phyloP scores from a whole-genome alignment of 1,140 invertebrate genomes.

The Hyles euphorbiae region DNA sequence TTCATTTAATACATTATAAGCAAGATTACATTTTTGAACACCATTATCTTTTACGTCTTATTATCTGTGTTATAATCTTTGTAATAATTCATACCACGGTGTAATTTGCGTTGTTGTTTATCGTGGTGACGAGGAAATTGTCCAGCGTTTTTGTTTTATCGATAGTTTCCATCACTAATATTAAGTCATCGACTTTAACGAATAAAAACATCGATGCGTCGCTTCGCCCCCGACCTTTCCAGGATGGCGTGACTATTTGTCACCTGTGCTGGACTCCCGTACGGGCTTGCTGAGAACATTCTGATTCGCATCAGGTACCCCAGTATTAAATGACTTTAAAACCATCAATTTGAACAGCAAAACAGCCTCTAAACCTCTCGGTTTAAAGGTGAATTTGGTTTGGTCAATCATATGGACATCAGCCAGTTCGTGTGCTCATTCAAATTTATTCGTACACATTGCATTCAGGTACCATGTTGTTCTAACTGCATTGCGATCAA shows the following conservation, averaged over 20 bases:
- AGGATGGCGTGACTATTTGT: slow-evolving; percentile 69
- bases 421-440: not conserved
- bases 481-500: slow-evolving; percentile 59
- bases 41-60: no score
- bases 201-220: slow-evolving; percentile 68
- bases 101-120: no score
- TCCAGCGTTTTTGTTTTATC: slow-evolving; percentile 11
- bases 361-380: not conserved
- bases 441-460: slow-evolving; percentile 54
- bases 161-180: slow-evolving; percentile 49
- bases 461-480: slow-evolving; percentile 51
- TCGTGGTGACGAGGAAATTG: no score
- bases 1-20: no score
- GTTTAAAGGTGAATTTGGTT: slow-evolving; percentile 1
- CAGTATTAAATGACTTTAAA: slow-evolving; percentile 6
- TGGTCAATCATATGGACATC: not conserved
- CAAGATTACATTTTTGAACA: no score
- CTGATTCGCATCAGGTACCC: slow-evolving; percentile 55
- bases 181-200: slow-evolving; percentile 61
- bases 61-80: no score
- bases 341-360: not conserved
- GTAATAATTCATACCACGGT: no score
- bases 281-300: slow-evolving; percentile 54
- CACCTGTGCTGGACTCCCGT: slow-evolving; percentile 69
- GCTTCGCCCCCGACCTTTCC: slow-evolving; percentile 54